phyloP scores from a whole-genome alignment of 2,797 vertebrate genomes.

The Pteropus rufus region DNA sequence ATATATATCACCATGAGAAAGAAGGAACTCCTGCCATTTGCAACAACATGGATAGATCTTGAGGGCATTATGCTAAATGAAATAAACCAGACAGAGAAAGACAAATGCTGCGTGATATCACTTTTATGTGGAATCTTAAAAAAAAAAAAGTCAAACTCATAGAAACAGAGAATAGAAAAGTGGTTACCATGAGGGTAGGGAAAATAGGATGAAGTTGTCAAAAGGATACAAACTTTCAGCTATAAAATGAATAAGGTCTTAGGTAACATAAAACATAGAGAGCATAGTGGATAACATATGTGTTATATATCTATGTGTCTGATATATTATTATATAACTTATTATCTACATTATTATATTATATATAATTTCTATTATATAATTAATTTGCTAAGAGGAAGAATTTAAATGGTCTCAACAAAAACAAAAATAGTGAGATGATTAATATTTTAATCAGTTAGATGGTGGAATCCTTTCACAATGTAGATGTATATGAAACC shows the following conservation, averaged over 20 bases:
- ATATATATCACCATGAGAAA: too few species aligned
- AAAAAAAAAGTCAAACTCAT: background rate
- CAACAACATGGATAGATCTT: too few species aligned
- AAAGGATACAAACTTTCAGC: too few species aligned
- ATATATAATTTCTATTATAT: background rate
- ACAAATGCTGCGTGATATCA: background rate
- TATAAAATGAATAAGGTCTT: too few species aligned
- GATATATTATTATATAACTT: background rate
- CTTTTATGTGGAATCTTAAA: background rate
- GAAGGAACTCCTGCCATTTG: too few species aligned
- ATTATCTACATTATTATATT: background rate
- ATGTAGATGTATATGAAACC: background rate
- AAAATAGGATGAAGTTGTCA: too few species aligned
- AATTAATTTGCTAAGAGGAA: background rate
- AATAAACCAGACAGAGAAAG: background rate
- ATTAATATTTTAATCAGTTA: background rate
- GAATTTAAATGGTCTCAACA: background rate
- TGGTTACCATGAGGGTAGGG: too few species aligned
- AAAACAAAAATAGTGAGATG: background rate
- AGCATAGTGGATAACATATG: too few species aligned
- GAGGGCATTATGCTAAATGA: too few species aligned
- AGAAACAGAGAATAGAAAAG: background rate
- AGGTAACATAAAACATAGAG: too few species aligned
- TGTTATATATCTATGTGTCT: background rate
- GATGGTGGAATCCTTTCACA: background rate